These are phyloP conservation scores for Sesamia inferens DNA, from an alignment of 2,888 invertebrate species.

Conservation along the genomic window DNA sequence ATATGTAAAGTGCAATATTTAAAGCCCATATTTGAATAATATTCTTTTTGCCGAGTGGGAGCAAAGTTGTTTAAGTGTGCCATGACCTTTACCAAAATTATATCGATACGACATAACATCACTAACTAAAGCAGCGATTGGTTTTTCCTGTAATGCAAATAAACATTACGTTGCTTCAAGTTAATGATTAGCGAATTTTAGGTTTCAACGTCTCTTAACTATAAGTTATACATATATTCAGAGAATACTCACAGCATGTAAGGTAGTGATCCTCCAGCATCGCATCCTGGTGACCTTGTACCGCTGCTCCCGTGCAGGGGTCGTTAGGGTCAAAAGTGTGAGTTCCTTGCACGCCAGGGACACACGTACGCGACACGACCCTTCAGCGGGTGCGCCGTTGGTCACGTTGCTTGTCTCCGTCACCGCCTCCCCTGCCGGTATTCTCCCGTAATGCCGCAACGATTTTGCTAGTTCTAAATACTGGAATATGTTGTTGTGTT, in stretches of 20 bases:
- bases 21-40: too few relatives aligned
- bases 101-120: background rate
- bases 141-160: background rate
- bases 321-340: constrained; percentile 91
- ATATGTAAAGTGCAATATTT: too few relatives aligned
- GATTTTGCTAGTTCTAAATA: constrained; percentile 96
- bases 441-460: constrained; percentile 96
- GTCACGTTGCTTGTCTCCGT: constrained; percentile 78
- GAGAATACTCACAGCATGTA: constrained; percentile 91
- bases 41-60: too few relatives aligned
- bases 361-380: constrained; percentile 88
- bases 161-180: background rate
- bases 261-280: constrained; percentile 98
- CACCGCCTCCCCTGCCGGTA: constrained; percentile 88
- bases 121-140: background rate
- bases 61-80: too few relatives aligned
- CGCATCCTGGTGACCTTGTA: constrained; percentile 99
- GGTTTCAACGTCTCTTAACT: background rate
- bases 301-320: constrained; percentile 93
- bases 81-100: too few relatives aligned
- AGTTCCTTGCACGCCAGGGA: constrained; percentile 96
- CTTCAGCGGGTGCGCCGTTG: constrained; percentile 64
- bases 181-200: background rate
- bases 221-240: background rate
- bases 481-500: constrained; percentile 83